Base-by-base conservation (phyloP, 2,888 invertebrate genomes). In the Lepidochitona cinerea region DNA sequence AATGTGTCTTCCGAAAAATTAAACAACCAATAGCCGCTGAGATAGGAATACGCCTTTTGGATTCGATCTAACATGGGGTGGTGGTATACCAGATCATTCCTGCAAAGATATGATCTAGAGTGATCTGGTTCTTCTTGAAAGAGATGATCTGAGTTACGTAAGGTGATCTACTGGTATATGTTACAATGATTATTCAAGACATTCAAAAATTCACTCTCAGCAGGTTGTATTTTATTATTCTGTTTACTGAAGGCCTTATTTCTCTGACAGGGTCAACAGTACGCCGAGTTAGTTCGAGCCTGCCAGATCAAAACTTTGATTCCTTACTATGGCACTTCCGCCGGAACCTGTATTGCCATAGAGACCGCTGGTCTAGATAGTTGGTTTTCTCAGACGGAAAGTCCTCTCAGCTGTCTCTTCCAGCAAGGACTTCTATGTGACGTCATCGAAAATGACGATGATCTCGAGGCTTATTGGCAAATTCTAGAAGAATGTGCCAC, bases 391-490 rank as follows among this genome's bases (percentile, higher is more conserved):
- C 23, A 23, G 1, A 1, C 23, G 2, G 59, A 3, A 14, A 23
- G 29, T 9, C 26, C 23, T 23, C 59, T 59, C 23, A 59, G 26
- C 59, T 59, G 59, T 29, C 59, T 59, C 32, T 59, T 59, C 59
- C 59, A 59, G 59, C 59, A 59, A 29, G 59, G 59, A 23, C 32
- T 59, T 59, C 59, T 59, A 2, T 59, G 59, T 59, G 59, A 59
- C 59, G 3, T 59, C 59, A 59, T 59, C 26, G 29, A 59, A 9
- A 59, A 59, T 26, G 59, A 59, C 9, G 23, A 23, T 18, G 59
- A 59, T 26, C 26, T 59, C 18, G 59, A 59, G 26, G 59, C 9
- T 29, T 26, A 4, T 9, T 59, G 59, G 59, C 32, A 4, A 59
- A 59, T 59, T 59, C 29, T 7, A 29, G 59, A 59, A 59, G 59